Evolutionary conservation across 2,113 vertebrate species (phyloP).

Genomic region (Heliornis fulica): DNA sequence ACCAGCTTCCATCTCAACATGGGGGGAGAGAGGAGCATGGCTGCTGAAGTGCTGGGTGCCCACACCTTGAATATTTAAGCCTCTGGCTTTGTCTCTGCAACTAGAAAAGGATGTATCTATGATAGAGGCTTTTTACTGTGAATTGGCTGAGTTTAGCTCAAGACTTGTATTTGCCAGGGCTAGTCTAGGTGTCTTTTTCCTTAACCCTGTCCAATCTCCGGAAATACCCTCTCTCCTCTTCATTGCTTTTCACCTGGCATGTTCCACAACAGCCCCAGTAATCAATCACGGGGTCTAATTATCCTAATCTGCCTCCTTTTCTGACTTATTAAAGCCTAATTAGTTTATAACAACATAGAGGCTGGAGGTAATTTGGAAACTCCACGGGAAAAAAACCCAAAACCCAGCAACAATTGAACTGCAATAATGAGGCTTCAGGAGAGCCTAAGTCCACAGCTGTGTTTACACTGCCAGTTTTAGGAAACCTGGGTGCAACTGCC

Average conservation of each 20-base stretch:
- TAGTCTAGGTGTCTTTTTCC: background rate
- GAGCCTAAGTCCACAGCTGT: slow-evolving; percentile 21
- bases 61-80: background rate
- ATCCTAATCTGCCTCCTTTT: slow-evolving; percentile 32
- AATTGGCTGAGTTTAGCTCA: background rate
- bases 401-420: slow-evolving; percentile 34
- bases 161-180: background rate
- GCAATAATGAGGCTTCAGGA: slow-evolving; percentile 17
- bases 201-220: background rate
- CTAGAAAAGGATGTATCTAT: background rate
- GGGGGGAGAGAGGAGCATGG: fast-evolving
- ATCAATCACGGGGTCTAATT: slow-evolving; percentile 51
- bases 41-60: background rate
- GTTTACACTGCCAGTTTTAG: background rate
- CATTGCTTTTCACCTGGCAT: background rate
- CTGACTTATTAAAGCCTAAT: slow-evolving; percentile 60
- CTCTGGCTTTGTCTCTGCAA: background rate
- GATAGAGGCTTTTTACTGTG: background rate
- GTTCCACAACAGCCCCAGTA: background rate
- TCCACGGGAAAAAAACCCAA: background rate
- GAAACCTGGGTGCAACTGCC: background rate
- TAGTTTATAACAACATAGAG: slow-evolving; percentile 46
- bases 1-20: background rate
- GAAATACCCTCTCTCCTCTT: background rate
- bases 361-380: slow-evolving; percentile 55